A percentile compares a stretch with the other conserved stretches of the same genome.
Evolutionary conservation across 2,888 invertebrate species (phyloP).

Genomic region (Agrochola circellaris): DNA sequence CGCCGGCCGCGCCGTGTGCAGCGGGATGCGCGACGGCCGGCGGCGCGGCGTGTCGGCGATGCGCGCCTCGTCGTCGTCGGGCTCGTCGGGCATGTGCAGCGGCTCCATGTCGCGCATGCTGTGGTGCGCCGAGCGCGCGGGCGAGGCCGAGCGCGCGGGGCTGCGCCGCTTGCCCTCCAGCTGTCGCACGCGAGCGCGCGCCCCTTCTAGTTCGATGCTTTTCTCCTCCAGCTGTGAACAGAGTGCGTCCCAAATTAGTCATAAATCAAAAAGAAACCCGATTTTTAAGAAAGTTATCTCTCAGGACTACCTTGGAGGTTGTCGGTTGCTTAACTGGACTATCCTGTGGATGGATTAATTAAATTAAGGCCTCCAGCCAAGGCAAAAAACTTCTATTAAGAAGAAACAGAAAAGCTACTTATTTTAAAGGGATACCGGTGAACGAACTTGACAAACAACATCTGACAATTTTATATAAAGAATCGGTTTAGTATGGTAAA

Average conservation of each 20-base stretch:
- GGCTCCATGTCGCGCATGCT: slow-evolving; percentile 88
- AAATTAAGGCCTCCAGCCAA: no score
- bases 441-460: not conserved
- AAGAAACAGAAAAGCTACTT: not conserved
- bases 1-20: slow-evolving; percentile 67
- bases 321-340: not conserved
- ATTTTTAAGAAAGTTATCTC: not conserved
- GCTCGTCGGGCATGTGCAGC: slow-evolving; percentile 86
- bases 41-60: slow-evolving; percentile 92
- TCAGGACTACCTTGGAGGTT: not conserved
- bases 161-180: slow-evolving; percentile 89
- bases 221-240: slow-evolving; percentile 94
- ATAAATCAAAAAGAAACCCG: not conserved
- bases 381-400: not conserved
- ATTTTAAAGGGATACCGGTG: not conserved
- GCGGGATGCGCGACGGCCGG: slow-evolving; percentile 86
- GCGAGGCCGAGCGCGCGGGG: slow-evolving; percentile 70
- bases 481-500: slow-evolving; percentile 17
- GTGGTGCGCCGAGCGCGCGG: slow-evolving; percentile 70
- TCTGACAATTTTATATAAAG: slow-evolving; percentile 1
- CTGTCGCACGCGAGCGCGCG: slow-evolving; percentile 94
- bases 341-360: not conserved
- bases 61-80: slow-evolving; percentile 92
- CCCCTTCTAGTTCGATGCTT: slow-evolving; percentile 96
- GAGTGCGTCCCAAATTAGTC: slow-evolving; percentile 1